phyloP scores from a whole-genome alignment of 2,888 invertebrate species.

The Pristionchus mayeri region DNA sequence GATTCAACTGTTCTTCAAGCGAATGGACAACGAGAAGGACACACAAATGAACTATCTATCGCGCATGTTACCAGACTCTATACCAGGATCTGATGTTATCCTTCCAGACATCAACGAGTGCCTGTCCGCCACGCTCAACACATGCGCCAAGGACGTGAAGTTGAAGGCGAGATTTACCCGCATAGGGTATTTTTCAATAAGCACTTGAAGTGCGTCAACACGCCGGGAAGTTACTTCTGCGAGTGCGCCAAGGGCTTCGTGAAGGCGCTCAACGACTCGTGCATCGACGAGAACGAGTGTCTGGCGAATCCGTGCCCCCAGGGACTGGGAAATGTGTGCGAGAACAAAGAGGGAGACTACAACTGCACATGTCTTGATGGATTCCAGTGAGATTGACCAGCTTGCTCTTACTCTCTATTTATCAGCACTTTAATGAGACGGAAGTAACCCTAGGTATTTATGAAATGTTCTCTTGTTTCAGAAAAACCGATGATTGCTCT shows the following conservation, averaged over 20 bases:
- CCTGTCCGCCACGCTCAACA: neutral
- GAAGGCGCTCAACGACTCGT: slow-evolving; percentile 29
- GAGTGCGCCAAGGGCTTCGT: slow-evolving; percentile 18
- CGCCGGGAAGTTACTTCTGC: slow-evolving; percentile 40
- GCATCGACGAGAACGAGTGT: slow-evolving; percentile 47
- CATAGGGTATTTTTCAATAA: too few relatives aligned
- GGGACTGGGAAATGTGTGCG: slow-evolving; percentile 24
- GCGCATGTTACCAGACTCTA: too few relatives aligned
- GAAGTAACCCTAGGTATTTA: too few relatives aligned
- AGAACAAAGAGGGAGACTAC: slow-evolving; percentile 6
- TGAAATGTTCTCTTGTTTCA: neutral
- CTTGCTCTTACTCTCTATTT: neutral
- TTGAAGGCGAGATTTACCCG: too few relatives aligned
- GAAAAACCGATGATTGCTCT: neutral
- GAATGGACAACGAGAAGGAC: too few relatives aligned
- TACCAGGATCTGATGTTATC: too few relatives aligned
- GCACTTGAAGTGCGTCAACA: slow-evolving; percentile 36
- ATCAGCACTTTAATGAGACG: too few relatives aligned
- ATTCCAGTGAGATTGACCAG: neutral
- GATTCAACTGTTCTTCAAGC: too few relatives aligned
- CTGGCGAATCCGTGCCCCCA: neutral
- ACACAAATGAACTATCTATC: too few relatives aligned
- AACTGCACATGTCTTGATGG: slow-evolving; percentile 17
- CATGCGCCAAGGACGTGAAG: slow-evolving; percentile 24
- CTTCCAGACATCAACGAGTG: slow-evolving; percentile 50